Evolutionary conservation across 2,888 invertebrate genomes (phyloP).

Genomic region (Xylocampa areola): DNA sequence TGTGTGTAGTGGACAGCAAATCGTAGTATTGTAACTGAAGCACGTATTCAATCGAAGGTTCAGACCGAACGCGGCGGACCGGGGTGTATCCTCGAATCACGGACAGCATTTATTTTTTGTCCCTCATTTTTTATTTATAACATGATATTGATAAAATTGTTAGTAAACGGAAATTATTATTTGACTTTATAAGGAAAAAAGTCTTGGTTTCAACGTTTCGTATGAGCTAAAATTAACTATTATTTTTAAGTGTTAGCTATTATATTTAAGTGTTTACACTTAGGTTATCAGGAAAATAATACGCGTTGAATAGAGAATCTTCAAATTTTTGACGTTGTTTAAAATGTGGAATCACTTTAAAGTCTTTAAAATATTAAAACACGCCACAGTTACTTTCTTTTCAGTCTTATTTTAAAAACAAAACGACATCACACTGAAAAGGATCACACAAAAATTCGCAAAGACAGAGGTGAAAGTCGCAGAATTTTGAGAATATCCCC

Average conservation of each 20-base stretch:
- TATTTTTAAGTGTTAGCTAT: too few relatives aligned
- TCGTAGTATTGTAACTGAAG: slow-evolving; percentile 66
- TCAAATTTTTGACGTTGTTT: too few relatives aligned
- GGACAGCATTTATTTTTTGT: slow-evolving; percentile 25
- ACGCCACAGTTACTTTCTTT: too few relatives aligned
- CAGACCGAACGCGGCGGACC: slow-evolving; percentile 44
- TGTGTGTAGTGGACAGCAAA: slow-evolving; percentile 44
- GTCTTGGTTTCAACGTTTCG: too few relatives aligned
- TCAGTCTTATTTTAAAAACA: not conserved
- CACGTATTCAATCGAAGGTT: slow-evolving; percentile 78
- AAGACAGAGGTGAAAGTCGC: slow-evolving; percentile 8
- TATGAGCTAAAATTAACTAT: too few relatives aligned
- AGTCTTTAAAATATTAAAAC: too few relatives aligned
- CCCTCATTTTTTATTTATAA: slow-evolving; percentile 25
- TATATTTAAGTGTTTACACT: too few relatives aligned
- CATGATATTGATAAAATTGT: not conserved
- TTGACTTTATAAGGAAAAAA: too few relatives aligned
- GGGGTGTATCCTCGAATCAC: slow-evolving; percentile 53
- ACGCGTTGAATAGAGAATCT: too few relatives aligned
- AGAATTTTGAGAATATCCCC: slow-evolving; percentile 47
- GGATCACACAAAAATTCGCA: slow-evolving; percentile 10
- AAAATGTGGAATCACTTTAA: too few relatives aligned
- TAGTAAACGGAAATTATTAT: too few relatives aligned
- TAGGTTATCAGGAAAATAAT: too few relatives aligned
- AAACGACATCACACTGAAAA: slow-evolving; percentile 13